Evolutionary conservation across 2,113 vertebrate genomes (phyloP), one percentile per base, ranked within the genome.

Genomic region (Genyomyrus donnyi): DNA sequence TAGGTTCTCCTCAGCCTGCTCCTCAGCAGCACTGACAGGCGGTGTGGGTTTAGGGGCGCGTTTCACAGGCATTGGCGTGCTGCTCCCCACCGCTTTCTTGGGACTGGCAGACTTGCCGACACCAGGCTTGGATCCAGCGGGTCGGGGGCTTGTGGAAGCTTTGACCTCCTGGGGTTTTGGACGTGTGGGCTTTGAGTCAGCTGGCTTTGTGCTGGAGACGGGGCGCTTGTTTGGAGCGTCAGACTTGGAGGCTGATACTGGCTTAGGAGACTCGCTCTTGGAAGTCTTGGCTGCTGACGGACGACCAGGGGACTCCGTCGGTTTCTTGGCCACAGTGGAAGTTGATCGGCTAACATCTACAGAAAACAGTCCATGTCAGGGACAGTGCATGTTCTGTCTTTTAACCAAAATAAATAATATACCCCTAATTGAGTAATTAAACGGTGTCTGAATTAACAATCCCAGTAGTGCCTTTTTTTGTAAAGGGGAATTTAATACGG

Each of bases 261-360:
- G 52, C 93, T 95, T 94, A 17, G 93, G 90, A 10, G 91, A 31
- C n/a, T 95, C 95, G 0, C 89, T 83, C 85, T 93, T 96, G 46
- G 89, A 88, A 4, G 90, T 7, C 91, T 94, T 96, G 90, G 91
- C 45, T 19, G 91, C 49, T 89, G 91, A 45, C 7, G 92, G 89
- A 19, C 11, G 87, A 9, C 88, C 58, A 19, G 88, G 66, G 62
- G 93, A 4, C 39, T 91, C 27, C 46, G 91, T 3, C n/a, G 91
- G 90, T 91, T 94, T 96, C 91, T 94, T 96, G 21, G 92, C 85
- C 2, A 46, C 74, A 56, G 92, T 87, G 48, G 92, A 53, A 31
- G 91, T 88, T 11, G 93, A 91, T 88, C 92, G 94, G 90, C 89
- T 89, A 52, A 93, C 91, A 95, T 95, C 96, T 95, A 70, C 2